phyloP scores from a whole-genome alignment of 1,140 invertebrate species.

The Tyrophagus putrescentiae region DNA sequence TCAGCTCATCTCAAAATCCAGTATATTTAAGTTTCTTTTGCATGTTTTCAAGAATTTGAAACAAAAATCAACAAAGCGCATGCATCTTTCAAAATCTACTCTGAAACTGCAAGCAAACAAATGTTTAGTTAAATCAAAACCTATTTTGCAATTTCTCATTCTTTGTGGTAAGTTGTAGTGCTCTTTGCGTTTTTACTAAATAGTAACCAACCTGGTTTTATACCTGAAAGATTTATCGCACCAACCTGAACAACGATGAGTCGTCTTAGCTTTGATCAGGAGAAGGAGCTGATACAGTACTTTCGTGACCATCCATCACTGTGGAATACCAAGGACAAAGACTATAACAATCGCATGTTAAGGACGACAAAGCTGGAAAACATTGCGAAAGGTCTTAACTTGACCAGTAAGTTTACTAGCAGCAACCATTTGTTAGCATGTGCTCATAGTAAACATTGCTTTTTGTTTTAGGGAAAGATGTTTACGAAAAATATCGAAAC shows the following conservation, averaged over 20 bases:
- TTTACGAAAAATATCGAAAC: constrained; percentile 16
- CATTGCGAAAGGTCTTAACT: not conserved
- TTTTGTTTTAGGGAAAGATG: constrained; percentile 7
- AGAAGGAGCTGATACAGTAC: constrained; percentile 11
- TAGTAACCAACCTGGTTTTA: not conserved
- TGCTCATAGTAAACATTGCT: not conserved
- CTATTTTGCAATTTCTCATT: not conserved
- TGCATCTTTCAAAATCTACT: not conserved
- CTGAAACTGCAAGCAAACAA: constrained; percentile 3
- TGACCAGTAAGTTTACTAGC: not conserved
- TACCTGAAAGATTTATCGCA: not conserved
- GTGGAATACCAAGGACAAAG: constrained; percentile 13
- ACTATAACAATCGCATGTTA: constrained; percentile 13
- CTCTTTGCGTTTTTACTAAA: not conserved
- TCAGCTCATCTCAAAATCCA: too few species aligned
- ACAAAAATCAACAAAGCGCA: not conserved
- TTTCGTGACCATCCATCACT: constrained; percentile 13
- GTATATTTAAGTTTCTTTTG: too few species aligned
- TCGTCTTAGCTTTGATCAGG: constrained; percentile 12
- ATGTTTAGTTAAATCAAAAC: not conserved
- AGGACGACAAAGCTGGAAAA: not conserved
- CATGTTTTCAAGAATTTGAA: too few species aligned
- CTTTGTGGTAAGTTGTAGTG: not conserved
- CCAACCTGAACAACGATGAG: not conserved
- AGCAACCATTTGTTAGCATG: not conserved